Conservation (phyloP, 1,140 invertebrate species). For the Pseudomyrmex flavicornis region DNA sequence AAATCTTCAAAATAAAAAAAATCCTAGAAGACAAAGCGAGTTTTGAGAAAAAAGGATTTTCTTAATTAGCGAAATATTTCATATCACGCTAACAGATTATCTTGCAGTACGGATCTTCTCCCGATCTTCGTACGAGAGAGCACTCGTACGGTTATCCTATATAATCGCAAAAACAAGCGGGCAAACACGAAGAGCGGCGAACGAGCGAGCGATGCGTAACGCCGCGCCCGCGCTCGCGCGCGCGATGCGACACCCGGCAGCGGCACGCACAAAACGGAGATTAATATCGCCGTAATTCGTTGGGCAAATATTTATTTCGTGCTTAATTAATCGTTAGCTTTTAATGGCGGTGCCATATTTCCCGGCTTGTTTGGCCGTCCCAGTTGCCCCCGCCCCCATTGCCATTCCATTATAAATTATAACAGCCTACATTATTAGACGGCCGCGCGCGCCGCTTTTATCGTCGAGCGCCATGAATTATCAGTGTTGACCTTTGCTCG, state of each 20-base stretch:
- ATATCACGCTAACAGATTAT: slow-evolving; percentile 4
- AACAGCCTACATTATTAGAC: slow-evolving; percentile 72
- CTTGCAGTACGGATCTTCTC: neutral
- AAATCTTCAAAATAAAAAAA: slow-evolving; percentile 4
- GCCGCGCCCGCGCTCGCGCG: slow-evolving; percentile 5
- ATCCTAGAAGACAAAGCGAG: neutral
- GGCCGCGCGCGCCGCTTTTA: slow-evolving; percentile 75
- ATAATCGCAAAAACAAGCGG: slow-evolving; percentile 56
- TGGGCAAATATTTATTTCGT: slow-evolving; percentile 83
- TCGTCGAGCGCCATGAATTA: slow-evolving; percentile 73
- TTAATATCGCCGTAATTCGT: slow-evolving; percentile 82
- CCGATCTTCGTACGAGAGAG: slow-evolving; percentile 11
- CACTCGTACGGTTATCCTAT: neutral
- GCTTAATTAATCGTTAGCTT: slow-evolving; percentile 84
- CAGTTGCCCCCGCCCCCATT: slow-evolving; percentile 20
- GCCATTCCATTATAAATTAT: slow-evolving; percentile 76
- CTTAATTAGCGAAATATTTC: slow-evolving; percentile 51
- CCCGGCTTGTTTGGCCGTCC: slow-evolving; percentile 69
- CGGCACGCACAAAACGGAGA: slow-evolving; percentile 78
- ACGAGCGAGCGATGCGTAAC: slow-evolving; percentile 34
- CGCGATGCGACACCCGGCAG: slow-evolving; percentile 48
- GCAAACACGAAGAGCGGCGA: slow-evolving; percentile 19
- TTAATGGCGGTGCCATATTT: slow-evolving; percentile 80
- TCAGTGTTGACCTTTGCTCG: slow-evolving; percentile 61
- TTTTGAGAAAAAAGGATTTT: neutral